Evolutionary conservation across 2,888 invertebrate species (phyloP), one percentile per base, ranked within the genome.

Genomic region (Brenthis daphne): DNA sequence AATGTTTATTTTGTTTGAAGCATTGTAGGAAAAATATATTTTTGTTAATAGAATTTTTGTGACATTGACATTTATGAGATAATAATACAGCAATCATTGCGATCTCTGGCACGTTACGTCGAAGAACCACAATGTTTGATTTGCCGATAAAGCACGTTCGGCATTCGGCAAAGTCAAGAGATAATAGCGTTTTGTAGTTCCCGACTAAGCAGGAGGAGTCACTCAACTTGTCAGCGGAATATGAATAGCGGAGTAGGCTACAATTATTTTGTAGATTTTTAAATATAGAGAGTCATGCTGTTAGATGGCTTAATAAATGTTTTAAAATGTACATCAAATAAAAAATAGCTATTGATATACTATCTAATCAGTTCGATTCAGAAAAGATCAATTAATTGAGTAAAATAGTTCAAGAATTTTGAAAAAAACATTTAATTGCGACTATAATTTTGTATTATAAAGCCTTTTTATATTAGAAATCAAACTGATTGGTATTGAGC

Each of bases 91-190:
- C 76, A 83, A 88, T 89, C 86, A 81, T 75, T 53, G 76, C 76
- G 79, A 89, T 89, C 89, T 82, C 71, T 76, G 83, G 85, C 90
- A 89, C 90, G 89, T 87, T 67, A 72, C 72, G 72, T 78, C 74
- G 77, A 76, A 76, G 75, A 77, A 69, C 33, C 37, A 24, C 77
- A 76, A 79, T 76, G 77, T 76, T 75, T 75, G 82, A 82, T 82
- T 82, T 75, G 76, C 76, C 80, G 88, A 90, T 90, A 88, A 80
- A 81, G 86, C 90, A 90, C 89, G 90, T 82, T 81, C 80, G 76
- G 77, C 72, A 74, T 82, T 81, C 80, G 76, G 77, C 72, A 74
- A 64, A 73, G 70, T 57, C 68, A 68, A 77, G 78, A 80, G 79
- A 87, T 88, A 86, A 89, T 86, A 79, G 81, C 69, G 61, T 70